Evolutionary conservation across 2,113 vertebrate species (phyloP).

Genomic region (Myiozetetes cayanensis): DNA sequence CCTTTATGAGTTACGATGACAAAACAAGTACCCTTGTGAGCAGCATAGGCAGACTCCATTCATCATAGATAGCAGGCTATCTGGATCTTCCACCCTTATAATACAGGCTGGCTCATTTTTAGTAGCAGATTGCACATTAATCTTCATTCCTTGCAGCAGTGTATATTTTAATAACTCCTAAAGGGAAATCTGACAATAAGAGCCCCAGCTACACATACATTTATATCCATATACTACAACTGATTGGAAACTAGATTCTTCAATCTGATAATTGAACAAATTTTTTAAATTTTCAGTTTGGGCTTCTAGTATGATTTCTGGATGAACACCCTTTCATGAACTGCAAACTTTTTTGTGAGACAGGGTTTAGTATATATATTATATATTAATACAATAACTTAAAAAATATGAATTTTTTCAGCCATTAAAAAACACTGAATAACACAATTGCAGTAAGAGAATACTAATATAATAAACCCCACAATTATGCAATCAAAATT

Average conservation of each 20-base stretch:
- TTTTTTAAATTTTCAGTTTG: background rate
- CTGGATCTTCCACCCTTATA: background rate
- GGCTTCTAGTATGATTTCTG: background rate
- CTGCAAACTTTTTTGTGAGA: background rate
- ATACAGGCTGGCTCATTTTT: background rate
- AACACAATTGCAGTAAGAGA: background rate
- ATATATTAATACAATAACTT: background rate
- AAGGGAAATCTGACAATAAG: background rate
- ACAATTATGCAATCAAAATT: background rate
- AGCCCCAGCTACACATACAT: background rate
- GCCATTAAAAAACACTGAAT: background rate
- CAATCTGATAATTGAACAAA: background rate
- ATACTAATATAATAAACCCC: background rate
- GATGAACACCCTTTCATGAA: background rate
- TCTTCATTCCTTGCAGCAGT: background rate
- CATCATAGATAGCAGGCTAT: background rate
- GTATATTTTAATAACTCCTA: slow-evolving; percentile 2
- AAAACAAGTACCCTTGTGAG: background rate
- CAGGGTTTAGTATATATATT: background rate
- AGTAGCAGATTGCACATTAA: background rate
- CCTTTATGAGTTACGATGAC: background rate
- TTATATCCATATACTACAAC: background rate
- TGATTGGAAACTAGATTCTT: background rate
- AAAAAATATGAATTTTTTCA: background rate
- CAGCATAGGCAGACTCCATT: background rate